Evolutionary conservation across 2,797 vertebrate genomes (phyloP), one percentile per base, ranked within the genome.

Genomic region (Esox lucius): DNA sequence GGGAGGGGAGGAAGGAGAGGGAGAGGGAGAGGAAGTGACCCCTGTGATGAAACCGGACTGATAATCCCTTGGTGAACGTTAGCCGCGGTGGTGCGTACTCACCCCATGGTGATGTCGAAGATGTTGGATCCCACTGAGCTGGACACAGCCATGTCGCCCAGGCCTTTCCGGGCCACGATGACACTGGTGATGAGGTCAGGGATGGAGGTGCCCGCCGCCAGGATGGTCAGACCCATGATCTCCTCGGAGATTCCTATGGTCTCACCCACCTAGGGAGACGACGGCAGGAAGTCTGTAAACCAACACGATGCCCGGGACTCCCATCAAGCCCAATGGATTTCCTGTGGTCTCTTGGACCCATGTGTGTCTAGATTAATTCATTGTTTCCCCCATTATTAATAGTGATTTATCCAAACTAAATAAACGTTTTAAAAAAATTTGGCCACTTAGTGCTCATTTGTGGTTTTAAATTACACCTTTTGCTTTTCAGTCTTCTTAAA

Each of bases 151-250:
- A 98, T 98, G 91, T 98, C 97, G 0, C 97, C 97, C 19, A 98
- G 80, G 71, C 97, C 97, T 80, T 98, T 98, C 6, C 96, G 91
- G 16, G 97, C 97, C 19, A 98, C 97, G 0, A 98, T 98, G 76
- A 98, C 97, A 2, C 96, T 98, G 86, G 97, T 98, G 91, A 98
- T 98, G 69, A 98, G 95, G 88, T 98, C 97, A 1, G 97, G 97
- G 87, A 98, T 97, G 19, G 97, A 98, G 0, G 97, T 98, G 35
- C 97, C 97, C 8, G 96, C 97, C 1, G 97, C 97, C 79, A 98
- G 89, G 39, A 98, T 97, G 19, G 97, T 98, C 80, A 98, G 85
- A 0, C 97, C 97, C 97, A 98, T 98, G 24, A 98, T 97, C 75
- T 98, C 97, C 89, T 98, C 97, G 0, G 97, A 96, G 88, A 98